These are phyloP conservation scores for Psittacula derbiana DNA, from an alignment of 2,797 vertebrate species.

Conservation along the genomic window DNA sequence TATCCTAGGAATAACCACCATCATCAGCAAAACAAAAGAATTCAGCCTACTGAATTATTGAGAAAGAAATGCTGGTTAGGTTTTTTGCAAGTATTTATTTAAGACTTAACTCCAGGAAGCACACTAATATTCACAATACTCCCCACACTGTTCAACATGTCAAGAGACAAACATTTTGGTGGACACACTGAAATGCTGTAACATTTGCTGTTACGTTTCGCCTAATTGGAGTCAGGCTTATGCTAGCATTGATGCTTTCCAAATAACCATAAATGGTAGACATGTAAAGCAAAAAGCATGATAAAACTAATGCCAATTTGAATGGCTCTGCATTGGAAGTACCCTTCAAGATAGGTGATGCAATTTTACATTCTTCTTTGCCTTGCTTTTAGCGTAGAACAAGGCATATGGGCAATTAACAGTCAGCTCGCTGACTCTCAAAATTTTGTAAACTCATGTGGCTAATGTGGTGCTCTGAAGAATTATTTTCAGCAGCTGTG, in stretches of 20 bases:
- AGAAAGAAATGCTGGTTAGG: background rate
- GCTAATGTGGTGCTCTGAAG: background rate
- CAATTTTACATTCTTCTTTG: background rate
- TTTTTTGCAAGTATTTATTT: background rate
- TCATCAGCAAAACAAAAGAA: background rate
- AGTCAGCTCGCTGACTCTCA: background rate
- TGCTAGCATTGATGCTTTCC: background rate
- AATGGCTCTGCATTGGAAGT: background rate
- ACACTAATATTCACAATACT: background rate
- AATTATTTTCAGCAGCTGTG: conserved; percentile 24
- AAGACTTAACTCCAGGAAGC: background rate
- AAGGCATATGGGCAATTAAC: background rate
- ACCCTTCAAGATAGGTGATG: background rate
- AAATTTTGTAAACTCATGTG: background rate
- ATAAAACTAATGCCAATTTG: background rate
- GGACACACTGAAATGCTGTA: background rate
- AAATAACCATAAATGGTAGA: background rate
- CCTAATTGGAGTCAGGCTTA: background rate
- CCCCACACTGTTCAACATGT: fast-evolving
- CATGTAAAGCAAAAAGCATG: background rate
- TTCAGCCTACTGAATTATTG: background rate
- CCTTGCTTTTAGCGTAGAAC: background rate
- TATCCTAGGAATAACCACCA: background rate
- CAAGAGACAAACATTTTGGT: background rate
- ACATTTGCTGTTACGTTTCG: background rate